These are phyloP conservation scores for Ptychochromis oligacanthus DNA, from an alignment of 2,113 vertebrate genomes.

Conservation along the genomic window DNA sequence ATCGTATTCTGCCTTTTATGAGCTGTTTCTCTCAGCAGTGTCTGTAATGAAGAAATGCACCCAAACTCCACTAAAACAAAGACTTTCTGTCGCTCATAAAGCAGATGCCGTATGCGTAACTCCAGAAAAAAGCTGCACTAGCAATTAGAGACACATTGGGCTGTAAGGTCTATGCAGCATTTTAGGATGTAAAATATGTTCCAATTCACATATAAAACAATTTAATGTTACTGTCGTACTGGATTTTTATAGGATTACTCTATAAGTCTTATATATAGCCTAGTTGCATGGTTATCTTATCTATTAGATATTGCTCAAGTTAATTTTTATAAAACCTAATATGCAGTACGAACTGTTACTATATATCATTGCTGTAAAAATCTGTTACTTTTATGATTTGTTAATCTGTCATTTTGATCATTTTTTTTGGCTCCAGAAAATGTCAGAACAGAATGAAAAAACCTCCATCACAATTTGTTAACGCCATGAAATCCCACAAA, in stretches of 20 bases:
- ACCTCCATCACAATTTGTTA: no score
- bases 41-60: constrained; percentile 10
- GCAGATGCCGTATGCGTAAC: neutral
- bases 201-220: neutral
- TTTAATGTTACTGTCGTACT: neutral
- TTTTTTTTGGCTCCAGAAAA: neutral
- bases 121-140: constrained; percentile 24
- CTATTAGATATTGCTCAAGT: neutral
- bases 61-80: neutral
- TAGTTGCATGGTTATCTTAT: neutral
- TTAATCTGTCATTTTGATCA: neutral
- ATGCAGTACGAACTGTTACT: neutral
- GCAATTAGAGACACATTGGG: constrained; percentile 12
- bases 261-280: neutral
- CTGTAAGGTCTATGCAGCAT: constrained; percentile 15
- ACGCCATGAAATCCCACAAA: neutral
- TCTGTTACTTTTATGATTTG: neutral
- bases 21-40: neutral
- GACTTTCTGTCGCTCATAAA: neutral
- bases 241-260: neutral
- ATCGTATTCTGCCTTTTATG: constrained; percentile 26
- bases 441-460: no score
- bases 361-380: neutral
- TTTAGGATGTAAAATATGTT: constrained; percentile 33
- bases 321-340: neutral